Conservation (phyloP, 2,888 invertebrate species). For the Chydorus sphaericus region DNA sequence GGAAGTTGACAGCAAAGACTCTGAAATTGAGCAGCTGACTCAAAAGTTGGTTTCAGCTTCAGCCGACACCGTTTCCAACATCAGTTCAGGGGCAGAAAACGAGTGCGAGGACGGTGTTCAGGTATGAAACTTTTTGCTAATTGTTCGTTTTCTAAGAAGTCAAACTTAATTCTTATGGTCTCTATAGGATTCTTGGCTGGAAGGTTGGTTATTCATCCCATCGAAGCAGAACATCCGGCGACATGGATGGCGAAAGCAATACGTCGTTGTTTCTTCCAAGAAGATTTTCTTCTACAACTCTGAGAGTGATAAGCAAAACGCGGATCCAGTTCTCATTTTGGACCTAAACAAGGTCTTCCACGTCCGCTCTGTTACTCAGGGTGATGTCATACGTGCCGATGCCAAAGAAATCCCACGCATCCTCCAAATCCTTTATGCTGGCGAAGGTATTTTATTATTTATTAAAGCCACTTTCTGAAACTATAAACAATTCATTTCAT, state of each 20-base stretch:
- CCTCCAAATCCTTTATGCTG: constrained; percentile 47
- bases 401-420: constrained; percentile 98
- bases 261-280: constrained; percentile 88
- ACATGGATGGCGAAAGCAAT: constrained; percentile 94
- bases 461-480: background rate
- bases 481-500: constrained; percentile 1
- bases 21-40: constrained; percentile 74
- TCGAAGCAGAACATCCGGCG: constrained; percentile 87
- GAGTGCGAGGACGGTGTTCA: constrained; percentile 36
- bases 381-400: constrained; percentile 96
- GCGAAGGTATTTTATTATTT: constrained; percentile 11
- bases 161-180: background rate
- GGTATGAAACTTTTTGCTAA: background rate
- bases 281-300: constrained; percentile 95
- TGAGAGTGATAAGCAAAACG: constrained; percentile 84
- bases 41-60: constrained; percentile 54
- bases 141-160: background rate
- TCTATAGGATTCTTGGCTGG: constrained; percentile 38
- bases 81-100: constrained; percentile 70
- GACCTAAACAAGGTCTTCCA: constrained; percentile 98
- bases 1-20: constrained; percentile 94
- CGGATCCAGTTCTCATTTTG: constrained; percentile 84
- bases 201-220: constrained; percentile 92
- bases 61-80: constrained; percentile 61
- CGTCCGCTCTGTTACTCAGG: constrained; percentile 94